Evolutionary conservation across 2,888 invertebrate genomes (phyloP), one percentile per base, ranked within the genome.

Genomic region (Nyleta sp.): DNA sequence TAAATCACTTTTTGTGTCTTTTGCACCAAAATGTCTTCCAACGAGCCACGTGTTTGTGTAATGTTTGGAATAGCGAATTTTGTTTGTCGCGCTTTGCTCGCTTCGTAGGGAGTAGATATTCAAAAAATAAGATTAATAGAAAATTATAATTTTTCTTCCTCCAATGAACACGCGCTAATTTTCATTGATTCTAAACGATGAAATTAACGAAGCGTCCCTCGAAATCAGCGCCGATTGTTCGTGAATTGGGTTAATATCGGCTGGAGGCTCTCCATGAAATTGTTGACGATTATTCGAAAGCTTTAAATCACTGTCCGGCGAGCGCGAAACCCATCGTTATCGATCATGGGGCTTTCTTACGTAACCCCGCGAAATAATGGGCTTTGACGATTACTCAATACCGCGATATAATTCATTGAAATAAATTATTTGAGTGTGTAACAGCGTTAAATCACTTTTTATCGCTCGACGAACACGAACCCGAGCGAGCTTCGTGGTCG

Each of bases 281-380:
- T 35, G 33, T 33, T 48, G 48, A 20, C 46, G 22, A 46, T 62
- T 35, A 33, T 48, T 46, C 44, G 20, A 18, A 33, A 44, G 33
- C 31, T 60, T 60, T 10, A 20, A 42, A 28, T 42, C 28, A 46
- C 44, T 17, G 20, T 35, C 40, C 40, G n/a, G 40, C 18, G 33
- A 60, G 46, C 20, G 13, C 20, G 60, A 48, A 48, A 59, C 33
- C 22, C 35, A 17, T 62, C 22, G 22, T 48, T 62, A 62, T 62
- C 35, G 48, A 62, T 62, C 22, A 60, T 33, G 46, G 60, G 35
- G 48, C 35, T 48, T 62, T 35, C 48, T 48, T 59, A 31, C 46
- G 46, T 60, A 20, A 59, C 5, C 24, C 31, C 33, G 35, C 35
- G 15, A 48, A 62, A 62, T 33, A 62, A 62, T 46, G 44, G 31